phyloP scores from a whole-genome alignment of 1,140 invertebrate species.

The Babylonia areolata region DNA sequence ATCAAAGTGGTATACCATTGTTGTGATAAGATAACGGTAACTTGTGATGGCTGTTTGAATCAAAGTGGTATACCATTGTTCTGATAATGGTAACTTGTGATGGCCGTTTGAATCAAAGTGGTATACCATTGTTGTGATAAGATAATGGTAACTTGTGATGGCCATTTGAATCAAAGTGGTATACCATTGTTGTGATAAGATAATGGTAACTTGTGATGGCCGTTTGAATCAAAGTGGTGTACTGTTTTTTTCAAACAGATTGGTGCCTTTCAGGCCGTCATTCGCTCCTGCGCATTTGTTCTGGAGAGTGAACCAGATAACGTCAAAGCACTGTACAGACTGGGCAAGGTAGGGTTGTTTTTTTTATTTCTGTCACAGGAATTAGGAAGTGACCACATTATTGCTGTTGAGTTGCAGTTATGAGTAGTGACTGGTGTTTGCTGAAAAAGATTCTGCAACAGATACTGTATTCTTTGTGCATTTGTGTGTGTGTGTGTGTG shows the following conservation, averaged over 20 bases:
- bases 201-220: neutral
- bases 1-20: too few relatives aligned
- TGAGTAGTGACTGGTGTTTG: neutral
- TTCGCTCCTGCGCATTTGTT: slow-evolving; percentile 87
- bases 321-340: slow-evolving; percentile 91
- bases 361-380: too few relatives aligned
- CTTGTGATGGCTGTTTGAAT: too few relatives aligned
- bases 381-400: neutral
- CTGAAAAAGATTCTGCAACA: neutral
- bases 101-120: too few relatives aligned
- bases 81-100: too few relatives aligned
- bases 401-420: neutral
- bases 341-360: slow-evolving; percentile 81
- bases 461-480: neutral
- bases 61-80: too few relatives aligned
- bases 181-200: neutral
- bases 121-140: too few relatives aligned
- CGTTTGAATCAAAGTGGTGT: neutral
- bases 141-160: too few relatives aligned
- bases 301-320: slow-evolving; percentile 89
- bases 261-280: slow-evolving; percentile 87
- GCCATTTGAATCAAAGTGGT: too few relatives aligned
- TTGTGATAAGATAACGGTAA: too few relatives aligned
- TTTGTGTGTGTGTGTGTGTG: too few relatives aligned
- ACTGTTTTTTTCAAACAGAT: slow-evolving; percentile 67